Percentiles rank a stretch among this genome's conserved stretches.
These are phyloP conservation scores for Heliconius hermathena DNA, from an alignment of 1,140 invertebrate genomes.

Conservation along the genomic window DNA sequence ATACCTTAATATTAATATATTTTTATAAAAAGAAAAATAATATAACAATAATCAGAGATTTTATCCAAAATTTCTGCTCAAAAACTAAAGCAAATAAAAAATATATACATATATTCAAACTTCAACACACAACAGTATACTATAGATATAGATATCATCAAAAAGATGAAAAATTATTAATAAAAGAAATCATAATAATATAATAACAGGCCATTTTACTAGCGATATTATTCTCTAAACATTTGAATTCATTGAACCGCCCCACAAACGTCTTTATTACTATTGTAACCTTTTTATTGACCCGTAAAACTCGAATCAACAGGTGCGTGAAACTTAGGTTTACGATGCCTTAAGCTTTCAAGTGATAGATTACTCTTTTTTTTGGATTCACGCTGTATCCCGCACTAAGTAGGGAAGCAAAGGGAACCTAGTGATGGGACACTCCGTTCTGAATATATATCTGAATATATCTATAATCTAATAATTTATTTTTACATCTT, in stretches of 20 bases:
- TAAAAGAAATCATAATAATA: neutral
- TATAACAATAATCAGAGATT: too few species aligned
- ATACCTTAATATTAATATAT: too few species aligned
- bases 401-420: too few species aligned
- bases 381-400: too few species aligned
- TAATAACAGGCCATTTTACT: neutral
- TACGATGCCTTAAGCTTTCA: neutral
- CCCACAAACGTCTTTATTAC: conserved; percentile 28
- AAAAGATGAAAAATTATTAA: neutral
- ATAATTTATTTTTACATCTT: too few species aligned
- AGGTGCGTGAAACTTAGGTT: conserved; percentile 20
- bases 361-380: neutral
- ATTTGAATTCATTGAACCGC: conserved; percentile 27
- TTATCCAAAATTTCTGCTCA: too few species aligned
- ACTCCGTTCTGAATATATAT: too few species aligned
- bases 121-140: neutral
- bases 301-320: conserved; percentile 33
- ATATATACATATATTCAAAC: too few species aligned
- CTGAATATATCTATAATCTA: too few species aligned
- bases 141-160: neutral
- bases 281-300: conserved; percentile 30
- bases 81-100: too few species aligned
- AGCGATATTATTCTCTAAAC: neutral
- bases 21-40: too few species aligned
- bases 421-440: too few species aligned